A percentile compares a stretch with the other conserved stretches of the same genome.
These are phyloP conservation scores for Cinclus mexicanus DNA, from an alignment of 2,113 vertebrate species.

Conservation along the genomic window DNA sequence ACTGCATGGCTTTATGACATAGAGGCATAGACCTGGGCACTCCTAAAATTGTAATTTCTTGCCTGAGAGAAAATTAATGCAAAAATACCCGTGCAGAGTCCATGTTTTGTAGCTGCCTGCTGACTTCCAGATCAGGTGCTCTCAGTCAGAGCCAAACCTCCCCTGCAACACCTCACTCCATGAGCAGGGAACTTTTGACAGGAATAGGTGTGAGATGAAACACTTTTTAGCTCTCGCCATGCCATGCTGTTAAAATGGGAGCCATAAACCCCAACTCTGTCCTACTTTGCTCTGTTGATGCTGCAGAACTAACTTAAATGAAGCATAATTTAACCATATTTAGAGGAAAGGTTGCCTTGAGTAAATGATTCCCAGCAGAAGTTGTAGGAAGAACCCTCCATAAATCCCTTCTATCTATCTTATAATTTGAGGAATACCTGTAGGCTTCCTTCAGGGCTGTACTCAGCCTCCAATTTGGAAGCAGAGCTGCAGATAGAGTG, in stretches of 20 bases:
- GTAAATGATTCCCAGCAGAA: not conserved
- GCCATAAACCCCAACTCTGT: not conserved
- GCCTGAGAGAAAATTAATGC: not conserved
- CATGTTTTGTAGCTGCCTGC: not conserved
- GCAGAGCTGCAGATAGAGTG: not conserved
- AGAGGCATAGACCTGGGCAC: not conserved
- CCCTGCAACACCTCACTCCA: not conserved
- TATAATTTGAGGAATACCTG: not conserved
- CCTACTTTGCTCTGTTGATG: not conserved
- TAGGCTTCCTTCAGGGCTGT: not conserved
- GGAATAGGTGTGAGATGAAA: not conserved
- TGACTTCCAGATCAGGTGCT: not conserved
- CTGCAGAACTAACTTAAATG: not conserved
- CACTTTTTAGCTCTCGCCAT: not conserved
- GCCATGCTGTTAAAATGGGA: not conserved
- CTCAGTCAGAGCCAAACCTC: not conserved
- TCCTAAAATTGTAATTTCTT: constrained; percentile 4
- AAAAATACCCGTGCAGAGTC: not conserved
- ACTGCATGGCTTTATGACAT: not conserved
- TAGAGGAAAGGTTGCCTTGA: not conserved
- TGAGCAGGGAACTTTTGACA: not conserved
- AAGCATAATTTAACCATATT: not conserved
- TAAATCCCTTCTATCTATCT: not conserved
- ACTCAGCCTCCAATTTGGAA: not conserved
- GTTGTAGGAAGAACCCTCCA: not conserved